Conservation (phyloP, 53 echinoderm and acorn worm species). For the Echinometra lucunter region DNA sequence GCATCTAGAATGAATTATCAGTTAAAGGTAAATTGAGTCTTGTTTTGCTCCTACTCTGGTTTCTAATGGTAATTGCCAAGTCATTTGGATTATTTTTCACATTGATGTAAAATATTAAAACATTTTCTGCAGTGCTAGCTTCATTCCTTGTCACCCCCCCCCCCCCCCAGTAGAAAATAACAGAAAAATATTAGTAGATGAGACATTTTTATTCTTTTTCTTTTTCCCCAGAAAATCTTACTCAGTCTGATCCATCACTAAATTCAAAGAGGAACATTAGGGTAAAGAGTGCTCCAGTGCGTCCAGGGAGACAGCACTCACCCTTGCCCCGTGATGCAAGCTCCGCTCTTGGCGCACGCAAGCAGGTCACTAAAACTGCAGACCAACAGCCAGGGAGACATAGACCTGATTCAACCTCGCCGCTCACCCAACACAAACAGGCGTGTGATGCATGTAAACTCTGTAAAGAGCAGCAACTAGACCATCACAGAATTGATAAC, state of each 20-base stretch:
- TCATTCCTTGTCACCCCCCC: no score
- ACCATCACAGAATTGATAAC: not conserved
- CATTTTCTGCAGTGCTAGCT: no score
- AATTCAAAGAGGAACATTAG: constrained; percentile 59
- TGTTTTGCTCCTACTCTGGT: no score
- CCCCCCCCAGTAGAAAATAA: no score
- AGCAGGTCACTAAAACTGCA: not conserved
- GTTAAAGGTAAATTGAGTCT: no score
- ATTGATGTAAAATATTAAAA: no score
- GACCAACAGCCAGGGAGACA: not conserved
- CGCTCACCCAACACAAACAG: not conserved
- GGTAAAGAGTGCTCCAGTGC: constrained; percentile 76
- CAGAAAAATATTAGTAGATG: no score
- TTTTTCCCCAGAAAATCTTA: constrained; percentile 4
- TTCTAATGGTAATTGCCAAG: no score
- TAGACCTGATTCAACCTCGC: not conserved
- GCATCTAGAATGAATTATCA: no score
- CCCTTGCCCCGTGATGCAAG: not conserved
- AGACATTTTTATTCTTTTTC: not conserved
- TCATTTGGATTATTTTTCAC: no score
- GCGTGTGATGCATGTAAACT: not conserved
- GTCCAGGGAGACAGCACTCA: not conserved
- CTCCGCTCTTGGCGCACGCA: constrained; percentile 62
- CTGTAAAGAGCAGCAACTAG: not conserved
- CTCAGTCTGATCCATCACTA: constrained; percentile 76